Conservation (phyloP, 2,113 vertebrate genomes). For the Scophthalmus maximus region DNA sequence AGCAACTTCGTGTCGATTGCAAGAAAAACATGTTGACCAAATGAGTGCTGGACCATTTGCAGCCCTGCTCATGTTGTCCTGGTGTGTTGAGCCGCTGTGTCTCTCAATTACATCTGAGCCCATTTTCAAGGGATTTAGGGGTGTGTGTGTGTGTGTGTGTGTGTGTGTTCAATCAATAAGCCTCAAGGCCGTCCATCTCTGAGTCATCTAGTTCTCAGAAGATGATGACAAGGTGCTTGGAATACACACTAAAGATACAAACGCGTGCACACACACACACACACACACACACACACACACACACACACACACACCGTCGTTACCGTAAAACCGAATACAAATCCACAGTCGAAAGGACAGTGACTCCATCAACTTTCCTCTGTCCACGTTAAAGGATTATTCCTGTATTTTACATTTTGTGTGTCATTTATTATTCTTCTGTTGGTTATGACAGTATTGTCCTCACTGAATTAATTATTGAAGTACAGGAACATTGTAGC, state of each 20-base stretch:
- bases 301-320: conserved; percentile 7
- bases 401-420: not conserved
- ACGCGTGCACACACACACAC: not conserved
- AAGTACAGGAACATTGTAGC: not conserved
- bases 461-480: not conserved
- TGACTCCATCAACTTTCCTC: not conserved
- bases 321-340: conserved; percentile 18
- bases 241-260: conserved; percentile 19
- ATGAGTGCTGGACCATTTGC: conserved; percentile 26
- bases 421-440: not conserved
- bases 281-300: conserved; percentile 15
- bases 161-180: conserved; percentile 60
- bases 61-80: conserved; percentile 23
- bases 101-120: conserved; percentile 56
- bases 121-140: conserved; percentile 55
- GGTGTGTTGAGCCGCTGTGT: conserved; percentile 37
- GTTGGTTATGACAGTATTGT: not conserved
- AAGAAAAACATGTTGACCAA: conserved; percentile 56
- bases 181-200: conserved; percentile 57
- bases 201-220: conserved; percentile 69
- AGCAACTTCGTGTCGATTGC: conserved; percentile 2
- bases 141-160: conserved; percentile 13
- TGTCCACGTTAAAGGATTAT: not conserved
- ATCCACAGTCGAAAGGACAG: conserved; percentile 5
- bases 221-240: conserved; percentile 53